Base-by-base conservation (phyloP, 2,113 vertebrate genomes). In the Ctenodactylus gundi region DNA sequence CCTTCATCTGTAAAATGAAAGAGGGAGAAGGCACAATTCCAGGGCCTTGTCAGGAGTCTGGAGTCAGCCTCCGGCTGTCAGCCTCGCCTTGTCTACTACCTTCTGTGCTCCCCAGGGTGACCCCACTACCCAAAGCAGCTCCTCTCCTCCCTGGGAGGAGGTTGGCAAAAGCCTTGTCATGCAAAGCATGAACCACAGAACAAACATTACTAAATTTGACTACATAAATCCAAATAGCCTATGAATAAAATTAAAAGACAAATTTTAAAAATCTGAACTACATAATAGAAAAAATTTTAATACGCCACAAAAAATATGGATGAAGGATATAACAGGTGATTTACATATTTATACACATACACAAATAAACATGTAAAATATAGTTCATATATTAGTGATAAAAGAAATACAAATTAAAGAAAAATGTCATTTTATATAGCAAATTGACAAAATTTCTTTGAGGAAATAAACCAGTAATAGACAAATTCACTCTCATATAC, bases 1-100 rank as follows among this genome's bases (percentile, higher is more conserved):
- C 80, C 85, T 94, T 94, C 95, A 84, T 75, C 95, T 97, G 88
- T 96, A 88, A 92, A 97, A 93, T 92, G 89, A 91, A 88, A 34
- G 31, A 46, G 39, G 18, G 3, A 46, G 85, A 90, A 90, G 36
- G 65, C 8, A 20, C 31, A 64, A 49, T 88, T 64, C 57, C 49
- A 46, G 36, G 77, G 39, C 58, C 82, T 70, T 68, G 55, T 90
- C 20, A 41, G 57, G 82, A 90, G 39, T 65, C 80, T 8, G 9
- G 36, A 91, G 49, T 58, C 60, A 20, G 62, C 85, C 0, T 0
- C 85, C 90, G 81, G 81, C 81, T 55, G 55, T 78, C 62, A 17
- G 41, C 65, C 51, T 84, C 64, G 60, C 53, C 68, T 41, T 25
- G 39, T 80, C 77, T 67, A 14, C 58, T 81, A n/a, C 12, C 51